Percentiles rank a stretch among this genome's conserved stretches.
phyloP scores from a whole-genome alignment of 53 echinoderm and acorn worm genomes.

The Hippasteria phrygiana region DNA sequence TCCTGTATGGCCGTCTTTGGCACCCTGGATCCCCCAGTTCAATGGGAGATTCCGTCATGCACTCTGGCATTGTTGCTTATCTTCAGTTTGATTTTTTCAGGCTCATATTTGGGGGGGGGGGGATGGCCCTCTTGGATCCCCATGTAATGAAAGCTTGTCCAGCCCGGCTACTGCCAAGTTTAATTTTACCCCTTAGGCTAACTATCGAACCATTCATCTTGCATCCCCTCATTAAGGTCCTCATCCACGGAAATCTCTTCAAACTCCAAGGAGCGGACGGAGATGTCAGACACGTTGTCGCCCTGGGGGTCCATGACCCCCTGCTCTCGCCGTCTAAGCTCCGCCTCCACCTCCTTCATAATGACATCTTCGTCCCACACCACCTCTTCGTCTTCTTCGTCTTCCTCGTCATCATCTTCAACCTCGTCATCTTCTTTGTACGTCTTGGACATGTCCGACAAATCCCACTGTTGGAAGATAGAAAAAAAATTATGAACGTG shows the following conservation, averaged over 20 bases:
- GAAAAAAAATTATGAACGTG: not conserved
- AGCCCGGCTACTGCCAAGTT: too few species aligned
- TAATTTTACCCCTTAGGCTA: conserved; percentile 5
- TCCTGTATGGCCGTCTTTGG: too few species aligned
- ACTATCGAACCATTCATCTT: conserved; percentile 43
- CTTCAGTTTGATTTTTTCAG: too few species aligned
- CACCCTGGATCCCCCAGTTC: too few species aligned
- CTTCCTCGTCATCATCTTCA: conserved; percentile 40
- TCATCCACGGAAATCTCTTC: conserved; percentile 35
- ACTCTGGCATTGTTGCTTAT: too few species aligned
- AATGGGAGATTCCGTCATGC: too few species aligned
- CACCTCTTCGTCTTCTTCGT: conserved; percentile 58
- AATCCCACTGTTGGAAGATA: conserved; percentile 39
- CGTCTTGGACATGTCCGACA: conserved; percentile 49
- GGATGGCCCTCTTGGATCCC: too few species aligned
- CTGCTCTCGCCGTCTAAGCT: conserved; percentile 26
- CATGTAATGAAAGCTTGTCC: too few species aligned
- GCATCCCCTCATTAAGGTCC: not conserved
- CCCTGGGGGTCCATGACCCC: not conserved
- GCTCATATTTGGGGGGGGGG: too few species aligned
- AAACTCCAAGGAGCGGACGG: conserved; percentile 41
- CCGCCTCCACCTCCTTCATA: conserved; percentile 41
- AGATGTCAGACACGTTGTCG: conserved; percentile 22
- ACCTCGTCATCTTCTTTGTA: conserved; percentile 50
- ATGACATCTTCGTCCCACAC: conserved; percentile 49